phyloP scores from a whole-genome alignment of 2,113 vertebrate genomes.

The Tricholaema leucomelas region DNA sequence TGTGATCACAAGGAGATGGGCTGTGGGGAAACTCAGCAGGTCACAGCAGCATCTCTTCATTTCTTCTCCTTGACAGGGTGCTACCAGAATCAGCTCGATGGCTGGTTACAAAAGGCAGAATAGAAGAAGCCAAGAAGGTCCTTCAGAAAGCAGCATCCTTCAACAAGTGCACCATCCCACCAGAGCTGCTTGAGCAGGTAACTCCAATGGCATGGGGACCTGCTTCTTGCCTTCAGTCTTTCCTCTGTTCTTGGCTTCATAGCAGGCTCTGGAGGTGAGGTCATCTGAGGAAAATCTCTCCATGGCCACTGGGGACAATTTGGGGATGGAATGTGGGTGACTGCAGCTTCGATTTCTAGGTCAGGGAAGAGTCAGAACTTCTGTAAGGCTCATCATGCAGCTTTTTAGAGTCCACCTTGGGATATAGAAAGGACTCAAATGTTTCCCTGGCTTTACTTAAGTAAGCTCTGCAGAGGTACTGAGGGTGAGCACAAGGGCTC shows the following conservation, averaged over 20 bases:
- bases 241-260: background rate
- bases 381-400: background rate
- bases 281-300: accelerated
- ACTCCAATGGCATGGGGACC: background rate
- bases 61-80: conserved; percentile 69
- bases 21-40: background rate
- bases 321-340: background rate
- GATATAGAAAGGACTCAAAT: background rate
- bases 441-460: background rate
- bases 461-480: background rate
- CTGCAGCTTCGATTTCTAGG: background rate
- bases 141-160: conserved; percentile 79
- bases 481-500: background rate
- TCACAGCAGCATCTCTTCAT: background rate
- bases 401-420: background rate
- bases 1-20: background rate
- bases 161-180: conserved; percentile 74
- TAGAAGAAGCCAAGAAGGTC: conserved; percentile 78
- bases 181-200: conserved; percentile 76
- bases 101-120: conserved; percentile 82
- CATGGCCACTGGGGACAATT: accelerated
- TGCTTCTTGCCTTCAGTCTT: background rate
- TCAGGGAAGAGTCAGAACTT: background rate
- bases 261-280: background rate
- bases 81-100: conserved; percentile 89